Base-by-base conservation (phyloP, 2,797 vertebrate species). In the Triplophysa yarkandensis region DNA sequence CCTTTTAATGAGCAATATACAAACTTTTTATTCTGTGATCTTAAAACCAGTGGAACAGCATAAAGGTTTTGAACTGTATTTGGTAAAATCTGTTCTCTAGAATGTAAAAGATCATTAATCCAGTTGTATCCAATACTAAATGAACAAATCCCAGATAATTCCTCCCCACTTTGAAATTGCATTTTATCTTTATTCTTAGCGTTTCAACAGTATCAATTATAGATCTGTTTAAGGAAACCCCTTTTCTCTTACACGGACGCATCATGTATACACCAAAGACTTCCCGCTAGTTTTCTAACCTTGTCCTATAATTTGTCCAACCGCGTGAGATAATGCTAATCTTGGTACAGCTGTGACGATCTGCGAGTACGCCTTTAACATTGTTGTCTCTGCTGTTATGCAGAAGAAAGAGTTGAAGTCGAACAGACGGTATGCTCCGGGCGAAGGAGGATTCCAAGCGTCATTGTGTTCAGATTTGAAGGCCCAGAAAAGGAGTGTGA, bases 291-390 rank as follows among this genome's bases (percentile, higher is more conserved):
- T 76, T 74, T 74, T 62, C 65, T 74, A 57, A 34, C 58, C 43
- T 39, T 25, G 77, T 80, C 16, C 70, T 75, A 80, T 80, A 81
- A 84, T 84, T 80, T 77, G 63, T 66, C 71, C 65, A 80, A 82
- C 66, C 68, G 62, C 70, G 67, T 77, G 61, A 78, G 77, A 84
- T 83, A 82, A 83, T 66, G 80, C 70, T 77, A 67, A 83, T 84
- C 78, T 61, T 63, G 68, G 57, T 61, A 14, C 78, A 80, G 77
- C 65, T 67, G 55, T 50, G 71, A 71, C 72, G 68, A 64, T 41
- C 36, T 54, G 52, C 32, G 62, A 82, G 78, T 76, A 73, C n/a
- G 52, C 60, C 62, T 81, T 80, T 80, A 64, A 66, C 72, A 34
- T 71, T 73, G 71, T 77, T 74, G 64, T 78, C 46, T 74, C 62